These are phyloP conservation scores for Psilopogon haemacephalus DNA, from an alignment of 2,113 vertebrate species.

Conservation along the genomic window DNA sequence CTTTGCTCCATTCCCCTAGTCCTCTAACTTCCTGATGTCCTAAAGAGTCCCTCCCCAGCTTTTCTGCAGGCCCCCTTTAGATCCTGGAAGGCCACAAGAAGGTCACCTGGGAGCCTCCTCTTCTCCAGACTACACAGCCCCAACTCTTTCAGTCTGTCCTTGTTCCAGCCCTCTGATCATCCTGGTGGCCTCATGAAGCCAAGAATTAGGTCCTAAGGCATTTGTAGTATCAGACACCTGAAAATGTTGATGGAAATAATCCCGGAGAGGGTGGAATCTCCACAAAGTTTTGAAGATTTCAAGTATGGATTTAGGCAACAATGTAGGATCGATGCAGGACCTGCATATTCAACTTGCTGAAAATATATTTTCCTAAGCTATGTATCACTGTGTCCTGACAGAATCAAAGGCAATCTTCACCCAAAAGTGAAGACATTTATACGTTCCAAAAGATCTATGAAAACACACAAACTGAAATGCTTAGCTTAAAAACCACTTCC, in stretches of 20 bases:
- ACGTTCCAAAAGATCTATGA: background rate
- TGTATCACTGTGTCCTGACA: background rate
- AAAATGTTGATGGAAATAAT: background rate
- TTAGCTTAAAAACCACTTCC: background rate
- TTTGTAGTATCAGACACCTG: background rate
- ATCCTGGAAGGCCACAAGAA: too few relatives aligned
- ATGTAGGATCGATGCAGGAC: background rate
- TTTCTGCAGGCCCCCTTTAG: too few relatives aligned
- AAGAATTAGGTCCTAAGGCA: background rate
- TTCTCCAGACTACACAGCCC: too few relatives aligned
- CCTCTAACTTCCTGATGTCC: too few relatives aligned
- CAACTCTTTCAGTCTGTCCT: too few relatives aligned
- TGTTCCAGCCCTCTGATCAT: too few relatives aligned
- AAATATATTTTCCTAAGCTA: background rate
- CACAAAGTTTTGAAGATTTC: background rate
- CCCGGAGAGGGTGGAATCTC: background rate
- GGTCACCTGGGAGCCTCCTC: too few relatives aligned
- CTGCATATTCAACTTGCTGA: background rate
- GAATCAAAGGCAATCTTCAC: background rate
- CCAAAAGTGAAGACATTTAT: background rate
- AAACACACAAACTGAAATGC: background rate
- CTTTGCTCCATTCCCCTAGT: too few relatives aligned
- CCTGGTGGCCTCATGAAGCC: too few relatives aligned
- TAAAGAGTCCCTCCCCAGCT: too few relatives aligned
- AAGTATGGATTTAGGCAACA: background rate